phyloP scores from a whole-genome alignment of 2,888 invertebrate species.

The Schizaphis graminum region DNA sequence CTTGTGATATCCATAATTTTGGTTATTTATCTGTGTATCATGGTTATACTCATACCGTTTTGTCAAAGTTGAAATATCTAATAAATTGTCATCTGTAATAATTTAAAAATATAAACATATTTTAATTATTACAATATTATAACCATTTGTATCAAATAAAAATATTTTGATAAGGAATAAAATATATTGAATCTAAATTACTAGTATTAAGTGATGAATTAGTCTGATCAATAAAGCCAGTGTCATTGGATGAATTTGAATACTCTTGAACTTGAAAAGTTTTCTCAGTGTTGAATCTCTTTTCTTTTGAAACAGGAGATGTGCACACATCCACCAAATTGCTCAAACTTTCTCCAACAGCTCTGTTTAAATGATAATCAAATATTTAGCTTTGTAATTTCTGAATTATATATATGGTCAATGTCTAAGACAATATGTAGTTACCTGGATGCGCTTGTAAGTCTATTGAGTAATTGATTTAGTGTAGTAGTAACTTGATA shows the following conservation, averaged over 20 bases:
- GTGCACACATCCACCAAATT: conserved; percentile 89
- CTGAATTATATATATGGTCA: neutral
- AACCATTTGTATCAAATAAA: neutral
- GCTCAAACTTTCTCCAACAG: conserved; percentile 94
- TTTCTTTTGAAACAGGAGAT: conserved; percentile 77
- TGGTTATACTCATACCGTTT: conserved; percentile 58
- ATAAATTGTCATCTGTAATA: conserved; percentile 28
- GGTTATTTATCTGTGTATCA: conserved; percentile 57
- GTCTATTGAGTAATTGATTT: conserved; percentile 90
- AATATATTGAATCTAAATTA: conserved; percentile 37
- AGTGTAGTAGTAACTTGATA: conserved; percentile 89
- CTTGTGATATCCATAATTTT: conserved; percentile 61
- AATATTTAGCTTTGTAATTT: neutral
- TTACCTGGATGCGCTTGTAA: conserved; percentile 74
- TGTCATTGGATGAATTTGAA: conserved; percentile 55
- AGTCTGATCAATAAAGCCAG: conserved; percentile 53
- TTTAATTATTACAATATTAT: neutral
- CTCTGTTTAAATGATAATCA: conserved; percentile 72
- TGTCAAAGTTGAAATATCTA: conserved; percentile 58
- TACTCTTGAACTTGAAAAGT: conserved; percentile 59
- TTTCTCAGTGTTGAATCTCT: conserved; percentile 57
- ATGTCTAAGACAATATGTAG: neutral
- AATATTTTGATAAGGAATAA: neutral
- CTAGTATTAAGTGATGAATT: conserved; percentile 21
- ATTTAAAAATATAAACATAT: neutral